phyloP scores from a whole-genome alignment of 2,888 invertebrate genomes.

The Oscheius onirici region DNA sequence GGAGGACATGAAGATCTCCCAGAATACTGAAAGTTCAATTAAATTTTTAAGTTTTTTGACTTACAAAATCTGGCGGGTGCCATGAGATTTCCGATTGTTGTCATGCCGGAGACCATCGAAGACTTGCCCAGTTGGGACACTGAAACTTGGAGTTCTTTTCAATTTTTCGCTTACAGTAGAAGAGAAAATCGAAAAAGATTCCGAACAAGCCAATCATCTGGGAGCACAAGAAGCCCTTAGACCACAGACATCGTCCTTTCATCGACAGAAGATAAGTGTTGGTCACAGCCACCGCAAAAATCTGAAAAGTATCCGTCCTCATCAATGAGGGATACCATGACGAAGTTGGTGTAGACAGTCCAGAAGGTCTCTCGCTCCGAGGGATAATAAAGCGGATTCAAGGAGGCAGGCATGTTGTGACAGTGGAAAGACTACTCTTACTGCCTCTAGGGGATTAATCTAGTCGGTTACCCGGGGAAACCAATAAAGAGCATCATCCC shows the following conservation, averaged over 20 bases:
- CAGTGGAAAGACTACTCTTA: no score
- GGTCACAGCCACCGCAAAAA: conserved; percentile 6
- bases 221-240: conserved; percentile 4
- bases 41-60: neutral
- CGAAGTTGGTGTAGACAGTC: conserved; percentile 10
- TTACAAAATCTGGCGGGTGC: conserved; percentile 7
- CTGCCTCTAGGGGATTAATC: no score
- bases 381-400: neutral
- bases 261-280: neutral
- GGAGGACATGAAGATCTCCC: conserved; percentile 7
- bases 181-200: neutral
- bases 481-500: no score
- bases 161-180: neutral
- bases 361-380: conserved; percentile 1
- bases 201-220: neutral
- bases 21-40: neutral
- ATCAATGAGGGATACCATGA: neutral
- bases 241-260: neutral
- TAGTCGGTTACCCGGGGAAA: no score
- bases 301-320: conserved; percentile 8
- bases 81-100: neutral
- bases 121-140: neutral
- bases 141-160: neutral
- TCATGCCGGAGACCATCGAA: neutral
- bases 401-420: no score